Conservation (phyloP, 1,140 invertebrate species). For the Coelopa frigida region DNA sequence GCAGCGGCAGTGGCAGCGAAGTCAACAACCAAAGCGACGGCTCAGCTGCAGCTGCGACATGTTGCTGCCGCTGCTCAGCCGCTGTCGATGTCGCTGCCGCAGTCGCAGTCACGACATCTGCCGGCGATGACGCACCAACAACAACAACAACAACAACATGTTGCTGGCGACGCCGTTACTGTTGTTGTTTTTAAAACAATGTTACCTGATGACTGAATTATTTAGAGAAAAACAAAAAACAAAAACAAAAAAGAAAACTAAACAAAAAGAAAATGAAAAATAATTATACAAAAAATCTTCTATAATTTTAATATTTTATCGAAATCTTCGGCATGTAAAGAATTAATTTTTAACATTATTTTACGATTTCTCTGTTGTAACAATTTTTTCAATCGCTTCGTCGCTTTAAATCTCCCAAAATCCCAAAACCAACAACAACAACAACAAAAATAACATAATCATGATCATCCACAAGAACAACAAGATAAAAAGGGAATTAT, state of each 20-base stretch:
- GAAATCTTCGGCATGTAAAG: no score
- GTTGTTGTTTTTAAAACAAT: constrained; percentile 47
- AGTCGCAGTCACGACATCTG: not conserved
- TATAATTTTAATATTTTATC: no score
- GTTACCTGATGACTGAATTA: constrained; percentile 47
- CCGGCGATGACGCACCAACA: not conserved
- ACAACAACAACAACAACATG: constrained; percentile 3
- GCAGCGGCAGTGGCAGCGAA: constrained; percentile 14
- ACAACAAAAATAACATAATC: no score
- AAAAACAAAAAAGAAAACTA: not conserved
- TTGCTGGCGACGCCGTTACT: constrained; percentile 32
- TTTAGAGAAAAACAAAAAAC: constrained; percentile 22
- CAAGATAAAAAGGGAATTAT: no score
- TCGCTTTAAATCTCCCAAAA: no score
- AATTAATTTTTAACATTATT: no score
- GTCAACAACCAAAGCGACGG: constrained; percentile 13
- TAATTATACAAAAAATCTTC: not conserved
- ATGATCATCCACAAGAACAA: no score
- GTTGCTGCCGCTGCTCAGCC: not conserved
- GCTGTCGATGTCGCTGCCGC: not conserved
- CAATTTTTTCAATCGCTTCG: no score
- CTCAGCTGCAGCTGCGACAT: no score
- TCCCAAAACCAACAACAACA: no score
- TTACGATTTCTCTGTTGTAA: no score
- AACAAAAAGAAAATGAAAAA: not conserved